Base-by-base conservation (phyloP, 2,888 invertebrate species). In the Trachelus troglodyta region DNA sequence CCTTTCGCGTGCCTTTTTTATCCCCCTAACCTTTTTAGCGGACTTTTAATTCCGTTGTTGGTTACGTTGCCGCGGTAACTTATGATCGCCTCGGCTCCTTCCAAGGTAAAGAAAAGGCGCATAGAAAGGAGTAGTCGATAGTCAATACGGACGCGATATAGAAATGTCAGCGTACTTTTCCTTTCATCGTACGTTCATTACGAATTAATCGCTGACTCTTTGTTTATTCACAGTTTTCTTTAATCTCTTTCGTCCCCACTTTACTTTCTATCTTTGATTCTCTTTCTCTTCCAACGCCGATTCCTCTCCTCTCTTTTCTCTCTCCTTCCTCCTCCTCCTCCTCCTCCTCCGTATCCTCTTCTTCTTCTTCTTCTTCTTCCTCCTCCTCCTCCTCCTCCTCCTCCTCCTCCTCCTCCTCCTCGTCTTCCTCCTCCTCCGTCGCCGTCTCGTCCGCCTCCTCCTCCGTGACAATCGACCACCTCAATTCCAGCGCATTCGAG, bases 1-100 rank as follows among this genome's bases (percentile, higher is more conserved):
- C 90, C 90, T 91, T 91, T 90, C 90, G 87, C 88, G 79, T 82
- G 84, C 87, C 88, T 89, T 90, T 90, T 89, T 88, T 87, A 89
- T 89, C 84, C 87, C 87, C 85, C 88, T 89, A 89, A 88, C 89
- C 89, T 89, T 89, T 89, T 89, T 89, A 87, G 86, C 87, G 85
- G 83, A 87, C 88, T 89, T 90, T 87, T 87, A 87, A 89, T 86
- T 88, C 88, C 85, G 83, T 75, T 75, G 75, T 75, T 75, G 69
- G 69, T 75, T 56, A 56, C 56, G 56, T 23, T 56, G 56, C 56
- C 56, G 56, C 56, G 56, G 77, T 77, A 75, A 77, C 77, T 77
- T 77, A 75, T 77, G 77, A 77, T 77, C 77, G 71, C 40, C 77
- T 74, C 77, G 74, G 77, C 69, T 69, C 75, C 69, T 71, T 77